Base-by-base conservation (phyloP, 2,888 invertebrate genomes). In the Euspilapteryx auroguttella region DNA sequence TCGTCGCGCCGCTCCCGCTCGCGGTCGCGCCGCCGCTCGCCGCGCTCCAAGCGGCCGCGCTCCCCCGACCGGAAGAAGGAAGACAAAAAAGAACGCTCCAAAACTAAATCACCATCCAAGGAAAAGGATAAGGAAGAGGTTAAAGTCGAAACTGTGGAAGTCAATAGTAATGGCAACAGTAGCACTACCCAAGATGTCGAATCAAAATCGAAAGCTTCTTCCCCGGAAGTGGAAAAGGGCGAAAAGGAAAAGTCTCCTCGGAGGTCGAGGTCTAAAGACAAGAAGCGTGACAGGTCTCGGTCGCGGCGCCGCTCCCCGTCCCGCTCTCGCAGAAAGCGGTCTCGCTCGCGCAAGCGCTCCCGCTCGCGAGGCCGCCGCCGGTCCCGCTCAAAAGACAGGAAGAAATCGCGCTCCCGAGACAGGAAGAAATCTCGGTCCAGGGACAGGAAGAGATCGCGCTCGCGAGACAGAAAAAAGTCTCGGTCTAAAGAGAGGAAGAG, bases 301-400 rank as follows among this genome's bases (percentile, higher is more conserved):
- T 85, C 84, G 21, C 76, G 78, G 29, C 80, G 83, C 46, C 55
- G 81, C 12, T 81, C 81, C n/a, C 64, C 80, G 14, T 82, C 82
- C 0, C 64, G 82, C 23, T 69, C 69, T 2, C 49, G 59, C 21
- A 56, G 23, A 34, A 40, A 30, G 30, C 32, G 21, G 11, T 36
- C 15, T 30, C 36, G 24, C 32, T 34, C 12, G 30, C 38, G 65
- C 21, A 73, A 55, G 38, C 47, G 47, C 2, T 34, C 36, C 4
- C 34, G 38, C 21, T 34, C 80, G 1, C 58, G 78, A 11, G 83
- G 83, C 20, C 71, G 78, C 28, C 80, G 83, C 49, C 54, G 79
- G 17, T 78, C 81, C 6, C 59, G 79, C 26, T 82, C 82, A 0
- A 62, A 81, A 25, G 79, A 81, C 21, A 65, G 78, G 14, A 82